Conservation (phyloP, 2,888 invertebrate species). For the Amitus sp. region DNA sequence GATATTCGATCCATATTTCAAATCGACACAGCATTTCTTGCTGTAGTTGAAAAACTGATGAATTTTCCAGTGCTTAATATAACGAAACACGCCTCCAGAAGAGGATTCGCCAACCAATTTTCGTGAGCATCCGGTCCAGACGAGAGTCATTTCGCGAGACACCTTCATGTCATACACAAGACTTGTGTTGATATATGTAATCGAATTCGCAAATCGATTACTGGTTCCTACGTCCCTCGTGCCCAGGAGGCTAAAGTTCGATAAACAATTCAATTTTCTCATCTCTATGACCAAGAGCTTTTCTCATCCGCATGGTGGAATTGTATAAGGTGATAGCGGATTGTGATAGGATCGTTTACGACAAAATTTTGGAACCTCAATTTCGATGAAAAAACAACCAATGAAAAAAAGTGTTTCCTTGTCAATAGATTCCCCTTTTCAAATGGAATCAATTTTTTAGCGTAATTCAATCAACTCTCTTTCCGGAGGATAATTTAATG, state of each 20-base stretch:
- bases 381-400: too few relatives aligned
- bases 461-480: too few relatives aligned
- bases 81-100: conserved; percentile 15
- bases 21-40: too few relatives aligned
- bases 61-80: too few relatives aligned
- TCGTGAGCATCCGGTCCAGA: conserved; percentile 35
- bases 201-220: conserved; percentile 38
- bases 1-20: background rate
- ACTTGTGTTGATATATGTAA: conserved; percentile 35
- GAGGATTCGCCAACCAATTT: conserved; percentile 31
- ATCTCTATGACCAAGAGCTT: conserved; percentile 4
- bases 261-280: conserved; percentile 47
- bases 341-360: background rate
- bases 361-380: background rate
- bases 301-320: background rate
- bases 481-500: conserved; percentile 22
- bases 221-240: conserved; percentile 24
- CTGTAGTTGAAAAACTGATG: too few relatives aligned
- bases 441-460: too few relatives aligned
- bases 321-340: background rate
- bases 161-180: conserved; percentile 37
- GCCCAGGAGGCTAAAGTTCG: conserved; percentile 40
- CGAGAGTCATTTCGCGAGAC: conserved; percentile 36
- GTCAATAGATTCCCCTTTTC: too few relatives aligned
- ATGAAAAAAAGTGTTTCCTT: too few relatives aligned